Base-by-base conservation (phyloP, 2,113 vertebrate genomes). In the Ophthalmolycus amberensis region DNA sequence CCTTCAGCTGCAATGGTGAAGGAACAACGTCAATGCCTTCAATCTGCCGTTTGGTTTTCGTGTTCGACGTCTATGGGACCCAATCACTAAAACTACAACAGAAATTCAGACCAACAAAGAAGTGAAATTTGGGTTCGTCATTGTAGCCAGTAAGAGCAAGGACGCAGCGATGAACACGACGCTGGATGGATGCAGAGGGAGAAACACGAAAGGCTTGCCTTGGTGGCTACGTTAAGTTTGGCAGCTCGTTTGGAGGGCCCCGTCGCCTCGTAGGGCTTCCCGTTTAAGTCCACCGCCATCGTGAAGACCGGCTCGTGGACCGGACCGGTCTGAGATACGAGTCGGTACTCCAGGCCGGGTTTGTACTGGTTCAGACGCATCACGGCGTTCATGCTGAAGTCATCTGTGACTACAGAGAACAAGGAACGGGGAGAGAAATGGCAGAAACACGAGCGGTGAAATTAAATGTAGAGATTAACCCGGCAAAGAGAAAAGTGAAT, bases 281-380 rank as follows among this genome's bases (percentile, higher is more conserved):
- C 97, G 0, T 98, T 96, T 0, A 99, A 94, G 52, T 99, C 98
- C 63, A 99, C 97, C 0, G 96, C 94, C 98, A 99, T 99, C 0
- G 96, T 97, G 79, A 99, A 99, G 60, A 99, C 96, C 0, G 98
- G 98, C 7, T 97, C 97, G 0, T 99, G 98, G 60, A 99, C 98
- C 0, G 98, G 98, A 0, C 98, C 98, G 0, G 97, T 97, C 80
- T 99, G 98, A 2, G 97, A 97, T 6, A 97, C 89, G 4, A 99
- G 95, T 27, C 96, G 96, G 93, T 98, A 99, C 86, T 98, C 97
- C 62, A 99, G 94, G 0, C 98, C 98, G 0, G 98, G 97, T 72
- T 96, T 96, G 29, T 99, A 95, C 94, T 99, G 98, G 92, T 99
- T 99, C 29, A 99, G 86, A 72, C 97, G 96, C 98, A 99, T 99